phyloP scores from a whole-genome alignment of 2,888 invertebrate genomes.

The Fragum whitleyi region DNA sequence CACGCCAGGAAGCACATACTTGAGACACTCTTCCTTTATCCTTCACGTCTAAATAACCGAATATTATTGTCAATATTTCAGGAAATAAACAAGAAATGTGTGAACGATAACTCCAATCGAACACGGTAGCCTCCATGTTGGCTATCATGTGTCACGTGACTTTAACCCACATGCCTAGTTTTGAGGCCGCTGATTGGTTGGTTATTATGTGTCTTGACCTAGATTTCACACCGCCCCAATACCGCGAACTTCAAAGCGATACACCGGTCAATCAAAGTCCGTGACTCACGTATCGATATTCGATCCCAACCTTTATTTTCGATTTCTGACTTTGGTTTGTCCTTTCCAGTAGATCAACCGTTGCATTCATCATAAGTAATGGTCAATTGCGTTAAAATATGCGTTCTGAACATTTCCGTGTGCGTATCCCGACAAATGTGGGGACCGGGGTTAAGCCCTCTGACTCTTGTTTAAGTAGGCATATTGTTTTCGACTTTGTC shows the following conservation, averaged over 20 bases:
- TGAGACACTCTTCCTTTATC: slow-evolving; percentile 96
- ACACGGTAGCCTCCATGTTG: slow-evolving; percentile 67
- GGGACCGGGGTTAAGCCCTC: too few species aligned
- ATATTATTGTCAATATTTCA: slow-evolving; percentile 96
- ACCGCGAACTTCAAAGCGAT: slow-evolving; percentile 23
- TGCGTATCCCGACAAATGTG: too few species aligned
- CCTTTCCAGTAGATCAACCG: too few species aligned
- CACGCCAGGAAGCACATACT: slow-evolving; percentile 93
- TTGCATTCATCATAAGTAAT: too few species aligned
- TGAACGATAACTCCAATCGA: slow-evolving; percentile 54
- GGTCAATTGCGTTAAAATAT: too few species aligned
- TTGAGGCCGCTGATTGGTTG: slow-evolving; percentile 43
- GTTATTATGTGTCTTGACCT: neutral
- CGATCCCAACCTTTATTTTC: too few species aligned
- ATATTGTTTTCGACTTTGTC: too few species aligned
- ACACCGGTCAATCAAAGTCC: neutral
- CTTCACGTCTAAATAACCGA: slow-evolving; percentile 93
- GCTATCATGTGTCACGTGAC: slow-evolving; percentile 54
- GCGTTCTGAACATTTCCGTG: too few species aligned
- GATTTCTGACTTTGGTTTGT: too few species aligned
- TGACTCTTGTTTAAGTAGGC: too few species aligned
- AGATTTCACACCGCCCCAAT: neutral
- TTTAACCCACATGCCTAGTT: slow-evolving; percentile 10
- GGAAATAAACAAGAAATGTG: slow-evolving; percentile 95
- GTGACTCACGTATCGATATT: neutral